A percentile compares a stretch with the other conserved stretches of the same genome.
Evolutionary conservation across 1,140 invertebrate species (phyloP).

Genomic region (Goniozus legneri): DNA sequence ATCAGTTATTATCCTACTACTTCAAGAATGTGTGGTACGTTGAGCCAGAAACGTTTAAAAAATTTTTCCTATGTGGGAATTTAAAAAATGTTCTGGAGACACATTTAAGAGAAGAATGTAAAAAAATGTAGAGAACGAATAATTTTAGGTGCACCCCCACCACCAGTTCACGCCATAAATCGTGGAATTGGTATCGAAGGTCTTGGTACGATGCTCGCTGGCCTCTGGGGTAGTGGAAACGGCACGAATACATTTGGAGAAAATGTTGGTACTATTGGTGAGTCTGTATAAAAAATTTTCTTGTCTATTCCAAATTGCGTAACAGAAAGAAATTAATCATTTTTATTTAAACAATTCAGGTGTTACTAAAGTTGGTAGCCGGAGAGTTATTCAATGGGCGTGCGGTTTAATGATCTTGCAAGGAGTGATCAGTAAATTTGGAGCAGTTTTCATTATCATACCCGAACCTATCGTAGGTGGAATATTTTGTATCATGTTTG

Average conservation of each 20-base stretch:
- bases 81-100: no score
- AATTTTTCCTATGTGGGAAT: no score
- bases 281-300: neutral
- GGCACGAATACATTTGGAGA: slow-evolving; percentile 86
- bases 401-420: slow-evolving; percentile 75
- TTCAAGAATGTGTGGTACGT: slow-evolving; percentile 72
- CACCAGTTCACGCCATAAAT: slow-evolving; percentile 82
- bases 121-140: neutral
- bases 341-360: slow-evolving; percentile 22
- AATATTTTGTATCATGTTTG: slow-evolving; percentile 83
- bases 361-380: slow-evolving; percentile 71
- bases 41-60: no score
- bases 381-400: slow-evolving; percentile 81
- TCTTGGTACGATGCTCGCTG: slow-evolving; percentile 76
- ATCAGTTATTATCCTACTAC: slow-evolving; percentile 88
- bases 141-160: slow-evolving; percentile 68
- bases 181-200: slow-evolving; percentile 83
- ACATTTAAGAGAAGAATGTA: neutral
- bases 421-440: slow-evolving; percentile 78
- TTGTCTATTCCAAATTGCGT: neutral
- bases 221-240: slow-evolving; percentile 78
- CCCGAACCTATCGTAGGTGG: slow-evolving; percentile 87
- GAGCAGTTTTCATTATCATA: slow-evolving; percentile 83
- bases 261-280: slow-evolving; percentile 85
- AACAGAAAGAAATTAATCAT: neutral